Base-by-base conservation (phyloP, 2,888 invertebrate species). In the Tenthredo amoena region DNA sequence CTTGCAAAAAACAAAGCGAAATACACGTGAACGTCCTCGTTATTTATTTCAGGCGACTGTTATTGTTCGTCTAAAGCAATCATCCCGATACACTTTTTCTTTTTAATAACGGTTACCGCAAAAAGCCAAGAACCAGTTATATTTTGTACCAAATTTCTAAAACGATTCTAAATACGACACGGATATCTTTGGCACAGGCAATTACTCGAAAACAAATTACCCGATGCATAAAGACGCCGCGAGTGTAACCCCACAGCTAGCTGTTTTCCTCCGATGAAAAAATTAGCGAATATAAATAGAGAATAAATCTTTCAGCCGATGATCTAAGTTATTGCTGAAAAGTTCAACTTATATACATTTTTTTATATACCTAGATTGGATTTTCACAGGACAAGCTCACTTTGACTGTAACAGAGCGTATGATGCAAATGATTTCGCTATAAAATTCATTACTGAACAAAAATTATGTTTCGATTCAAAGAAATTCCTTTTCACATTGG, bases 1-100 rank as follows among this genome's bases (percentile, higher is more conserved):
- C 55, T 77, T 15, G 34, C 34, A 55, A 77, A 77, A 77, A 77
- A 47, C 18, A 18, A 31, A 50, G 10, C 12, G 1, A 72, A 3
- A 74, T 74, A 10, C 74, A 26, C 47, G 26, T 55, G 77, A 26
- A 50, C 55, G 77, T 77, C 18, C 77, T 15, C 31, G 55, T 34
- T n/a, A 34, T 55, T 50, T 9, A 12, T 34, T 55, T 0, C 9
- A 12, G 12, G 43, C 34, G 68, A 68, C 43, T 43, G 21, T 43
- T 40, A 74, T 74, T 31, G 12, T n/a, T 43, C 10, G 21, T 74
- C 43, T 43, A 2, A 21, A 43, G n/a, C 26, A 43, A 43, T 26
- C 31, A 21, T 43, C 21, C 43, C 10, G 31, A 74, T 43, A 21
- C 72, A 47, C 10, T 43, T 47, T 15, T 7, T 74, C 43, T 10